Evolutionary conservation across 2,888 invertebrate genomes (phyloP), one percentile per base, ranked within the genome.

Genomic region (Tinea trinotella): DNA sequence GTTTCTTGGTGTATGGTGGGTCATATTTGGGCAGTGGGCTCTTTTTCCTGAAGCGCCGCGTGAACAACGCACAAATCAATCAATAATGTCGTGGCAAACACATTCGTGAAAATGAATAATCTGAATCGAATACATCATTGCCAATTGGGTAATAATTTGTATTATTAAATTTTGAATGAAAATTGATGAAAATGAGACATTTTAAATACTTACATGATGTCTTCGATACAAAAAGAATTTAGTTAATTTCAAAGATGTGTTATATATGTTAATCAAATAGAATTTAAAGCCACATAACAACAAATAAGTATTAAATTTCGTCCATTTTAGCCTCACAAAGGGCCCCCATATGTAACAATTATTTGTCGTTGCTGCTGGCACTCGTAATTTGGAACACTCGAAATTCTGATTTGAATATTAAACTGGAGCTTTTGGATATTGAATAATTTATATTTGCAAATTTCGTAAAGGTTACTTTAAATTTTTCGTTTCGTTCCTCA

Each of bases 21-120:
- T 96, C 95, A 81, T 93, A 95, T 81, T 94, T 95, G 78, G 93
- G 92, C 79, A 94, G 90, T 63, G 94, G 93, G 74, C 94, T 94
- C 90, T 94, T 95, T 90, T 94, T 93, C 92, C 93, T 93, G 87
- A 72, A 72, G 84, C 77, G 84, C 81, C 82, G 84, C 35, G 36
- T 40, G 71, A 74, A 79, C 80, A 83, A 83, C 83, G 84, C 83
- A 49, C 82, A 83, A 81, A 85, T 85, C 80, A 85, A 84, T 85
- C 81, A 83, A 80, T 85, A 82, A 84, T 72, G 81, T 80, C 82
- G 80, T 72, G 65, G 34, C 17, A 30, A 13, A 18, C 6, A 74
- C 10, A 7, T 5, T 12, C 2, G 40, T 40, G 40, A 18, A 48
- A 48, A 48, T 48, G 20, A 20, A 17, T n/a, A 2, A 48, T 59